Base-by-base conservation (phyloP, 2,797 vertebrate genomes). In the Triplophysa yarkandensis region DNA sequence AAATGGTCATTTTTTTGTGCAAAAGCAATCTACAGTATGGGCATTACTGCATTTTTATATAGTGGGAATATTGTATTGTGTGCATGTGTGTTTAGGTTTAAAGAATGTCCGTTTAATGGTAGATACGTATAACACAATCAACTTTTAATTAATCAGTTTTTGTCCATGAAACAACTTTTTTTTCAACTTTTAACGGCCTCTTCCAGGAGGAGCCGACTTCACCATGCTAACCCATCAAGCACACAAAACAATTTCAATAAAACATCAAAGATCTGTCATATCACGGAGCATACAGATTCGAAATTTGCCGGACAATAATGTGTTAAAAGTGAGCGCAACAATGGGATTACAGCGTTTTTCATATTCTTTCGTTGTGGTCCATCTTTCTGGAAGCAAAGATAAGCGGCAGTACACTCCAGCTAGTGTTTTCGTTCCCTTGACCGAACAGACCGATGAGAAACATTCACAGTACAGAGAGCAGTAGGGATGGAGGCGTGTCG, bases 1-100 rank as follows among this genome's bases (percentile, higher is more conserved):
- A 90, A 72, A 88, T 77, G 72, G 83, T 86, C 80, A 84, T 82
- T 85, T 84, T n/a, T 80, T 70, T 72, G 82, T 44, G 80, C 76
- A 80, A 74, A 78, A 78, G 74, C 77, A 61, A 62, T 32, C 4
- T 14, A 83, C 64, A 67, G 76, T 69, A 81, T 72, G 52, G 9
- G 6, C 27, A 57, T 57, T 17, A 2, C 36, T 44, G 39, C 21
- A 77, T 70, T 80, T 62, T 69, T 76, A 81, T 76, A 27, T 61
- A 36, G n/a, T n/a, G 43, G 39, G 23, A 74, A 36, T 28, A 68
- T 46, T 21, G 30, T 41, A 41, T 41, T 43, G 14, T 17, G 14
- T 43, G 41, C 11, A 4, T 32, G 39, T 30, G 39, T 62, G 55
- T 69, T 39, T 48, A 9, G 30, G 39, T 79, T 65, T 79, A 48